These are phyloP conservation scores for Cydia fagiglandana DNA, from an alignment of 1,140 invertebrate species.

Conservation along the genomic window DNA sequence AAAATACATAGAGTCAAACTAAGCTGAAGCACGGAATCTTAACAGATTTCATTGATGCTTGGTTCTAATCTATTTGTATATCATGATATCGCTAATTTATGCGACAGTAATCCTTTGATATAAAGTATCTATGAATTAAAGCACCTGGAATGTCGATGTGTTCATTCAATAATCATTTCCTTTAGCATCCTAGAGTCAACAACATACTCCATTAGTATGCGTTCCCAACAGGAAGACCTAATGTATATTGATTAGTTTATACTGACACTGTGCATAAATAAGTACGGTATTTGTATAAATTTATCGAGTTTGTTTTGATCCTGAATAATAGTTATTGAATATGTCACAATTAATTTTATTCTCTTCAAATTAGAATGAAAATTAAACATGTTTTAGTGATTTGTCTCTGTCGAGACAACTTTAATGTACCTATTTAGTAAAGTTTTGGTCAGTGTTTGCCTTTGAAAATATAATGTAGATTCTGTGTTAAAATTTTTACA, in stretches of 20 bases:
- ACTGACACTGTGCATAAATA: constrained; percentile 14
- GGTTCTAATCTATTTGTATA: too few species aligned
- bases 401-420: too few species aligned
- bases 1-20: too few species aligned
- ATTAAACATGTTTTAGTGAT: too few species aligned
- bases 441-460: too few species aligned
- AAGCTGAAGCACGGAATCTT: too few species aligned
- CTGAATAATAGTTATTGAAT: neutral
- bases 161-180: constrained; percentile 17
- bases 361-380: too few species aligned
- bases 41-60: too few species aligned
- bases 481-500: too few species aligned
- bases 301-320: neutral
- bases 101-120: neutral
- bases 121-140: neutral
- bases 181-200: neutral
- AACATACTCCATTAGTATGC: constrained; percentile 18
- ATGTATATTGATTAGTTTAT: constrained; percentile 31
- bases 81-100: neutral
- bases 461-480: too few species aligned
- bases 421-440: too few species aligned
- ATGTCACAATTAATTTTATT: too few species aligned
- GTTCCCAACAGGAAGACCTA: constrained; percentile 16
- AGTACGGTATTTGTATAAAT: neutral
- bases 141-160: neutral